Conservation (phyloP, 2,888 invertebrate species). For the Lysandra bellargus region DNA sequence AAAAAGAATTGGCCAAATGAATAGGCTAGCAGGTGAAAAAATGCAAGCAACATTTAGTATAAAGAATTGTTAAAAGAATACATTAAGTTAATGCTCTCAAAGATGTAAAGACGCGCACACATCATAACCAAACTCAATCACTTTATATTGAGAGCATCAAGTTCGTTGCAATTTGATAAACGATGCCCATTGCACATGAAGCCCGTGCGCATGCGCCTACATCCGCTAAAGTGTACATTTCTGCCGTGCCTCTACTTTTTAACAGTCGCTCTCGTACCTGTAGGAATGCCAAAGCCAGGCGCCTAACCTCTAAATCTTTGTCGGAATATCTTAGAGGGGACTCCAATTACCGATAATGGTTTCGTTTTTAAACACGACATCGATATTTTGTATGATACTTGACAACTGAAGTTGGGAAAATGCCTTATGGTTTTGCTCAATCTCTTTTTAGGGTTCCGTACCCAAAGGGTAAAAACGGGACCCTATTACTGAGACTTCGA, state of each 20-base stretch:
- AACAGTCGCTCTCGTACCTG: slow-evolving; percentile 21
- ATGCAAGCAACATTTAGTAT: too few relatives aligned
- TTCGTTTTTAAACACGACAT: neutral
- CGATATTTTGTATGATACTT: neutral
- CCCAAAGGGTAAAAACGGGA: too few relatives aligned
- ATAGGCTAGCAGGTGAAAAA: too few relatives aligned
- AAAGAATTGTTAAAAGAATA: too few relatives aligned
- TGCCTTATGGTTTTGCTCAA: neutral
- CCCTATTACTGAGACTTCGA: too few relatives aligned
- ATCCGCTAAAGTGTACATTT: slow-evolving; percentile 12
- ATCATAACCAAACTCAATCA: neutral
- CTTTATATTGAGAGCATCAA: neutral
- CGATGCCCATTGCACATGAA: slow-evolving; percentile 26
- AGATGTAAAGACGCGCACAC: neutral
- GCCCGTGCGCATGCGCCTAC: slow-evolving; percentile 25
- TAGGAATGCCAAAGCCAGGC: slow-evolving; percentile 7
- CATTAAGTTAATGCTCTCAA: neutral
- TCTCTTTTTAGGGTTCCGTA: neutral
- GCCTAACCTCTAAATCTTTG: slow-evolving; percentile 26
- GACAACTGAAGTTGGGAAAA: neutral
- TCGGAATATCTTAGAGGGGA: neutral
- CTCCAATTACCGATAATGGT: neutral
- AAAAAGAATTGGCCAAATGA: too few relatives aligned
- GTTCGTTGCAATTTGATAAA: slow-evolving; percentile 10
- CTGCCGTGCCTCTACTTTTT: neutral